Evolutionary conservation across 2,797 vertebrate genomes (phyloP).

Genomic region (Gymnodraco acuticeps): DNA sequence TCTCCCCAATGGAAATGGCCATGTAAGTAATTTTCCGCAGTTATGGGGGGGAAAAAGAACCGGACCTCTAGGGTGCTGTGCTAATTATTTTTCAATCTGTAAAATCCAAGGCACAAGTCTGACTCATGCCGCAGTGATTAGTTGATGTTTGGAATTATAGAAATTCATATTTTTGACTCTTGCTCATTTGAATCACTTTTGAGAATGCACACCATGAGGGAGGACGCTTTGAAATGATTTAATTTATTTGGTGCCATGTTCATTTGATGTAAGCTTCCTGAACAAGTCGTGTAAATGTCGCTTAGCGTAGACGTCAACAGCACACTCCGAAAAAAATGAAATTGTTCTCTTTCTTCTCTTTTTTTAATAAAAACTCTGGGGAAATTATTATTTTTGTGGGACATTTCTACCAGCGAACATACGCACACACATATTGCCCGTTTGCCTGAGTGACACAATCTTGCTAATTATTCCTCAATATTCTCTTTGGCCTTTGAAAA

Average conservation of each 20-base stretch:
- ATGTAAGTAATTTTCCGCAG: conserved; percentile 68
- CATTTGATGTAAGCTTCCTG: conserved; percentile 25
- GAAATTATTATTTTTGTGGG: conserved; percentile 31
- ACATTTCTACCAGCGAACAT: neutral
- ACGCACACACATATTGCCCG: neutral
- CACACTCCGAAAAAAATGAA: neutral
- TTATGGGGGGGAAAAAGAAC: neutral
- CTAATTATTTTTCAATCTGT: conserved; percentile 72
- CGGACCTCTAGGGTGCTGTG: conserved; percentile 54
- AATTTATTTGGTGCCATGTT: conserved; percentile 39
- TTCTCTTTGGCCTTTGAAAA: conserved; percentile 55
- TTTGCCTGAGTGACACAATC: conserved; percentile 41
- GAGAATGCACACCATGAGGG: conserved; percentile 28
- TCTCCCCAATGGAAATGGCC: conserved; percentile 60
- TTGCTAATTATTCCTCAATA: conserved; percentile 44
- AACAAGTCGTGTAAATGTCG: conserved; percentile 2
- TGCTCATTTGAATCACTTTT: conserved; percentile 26
- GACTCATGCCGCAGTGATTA: conserved; percentile 49
- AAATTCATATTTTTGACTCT: conserved; percentile 47
- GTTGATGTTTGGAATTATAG: conserved; percentile 41
- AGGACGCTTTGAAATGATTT: conserved; percentile 16
- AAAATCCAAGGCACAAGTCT: conserved; percentile 50
- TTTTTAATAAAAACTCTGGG: neutral
- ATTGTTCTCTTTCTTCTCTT: neutral
- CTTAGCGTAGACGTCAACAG: conserved; percentile 12